Evolutionary conservation across 2,888 invertebrate species (phyloP).

Genomic region (Ectobius pallidus): DNA sequence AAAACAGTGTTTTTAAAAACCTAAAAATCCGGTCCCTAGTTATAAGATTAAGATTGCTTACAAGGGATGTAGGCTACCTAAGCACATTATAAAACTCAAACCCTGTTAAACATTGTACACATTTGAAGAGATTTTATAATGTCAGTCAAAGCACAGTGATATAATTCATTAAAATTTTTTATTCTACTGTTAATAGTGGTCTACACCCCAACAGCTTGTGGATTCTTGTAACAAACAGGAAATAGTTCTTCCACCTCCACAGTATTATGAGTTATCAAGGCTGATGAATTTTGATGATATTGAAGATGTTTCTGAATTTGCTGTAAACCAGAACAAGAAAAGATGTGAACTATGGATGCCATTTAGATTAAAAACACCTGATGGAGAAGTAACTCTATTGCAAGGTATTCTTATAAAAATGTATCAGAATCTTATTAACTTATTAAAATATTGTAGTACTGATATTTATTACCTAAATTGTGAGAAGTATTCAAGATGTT

Average conservation of each 20-base stretch:
- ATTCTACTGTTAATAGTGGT: conserved; percentile 67
- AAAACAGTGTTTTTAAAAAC: too few relatives aligned
- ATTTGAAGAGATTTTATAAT: too few relatives aligned
- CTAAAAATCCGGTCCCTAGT: too few relatives aligned
- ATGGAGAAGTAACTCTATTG: conserved; percentile 64
- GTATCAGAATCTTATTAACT: not conserved
- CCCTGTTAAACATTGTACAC: too few relatives aligned
- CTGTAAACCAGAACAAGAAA: conserved; percentile 60
- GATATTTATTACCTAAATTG: not conserved
- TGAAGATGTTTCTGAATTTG: conserved; percentile 64
- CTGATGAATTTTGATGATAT: conserved; percentile 63
- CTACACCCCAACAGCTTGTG: conserved; percentile 61
- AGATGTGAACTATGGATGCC: conserved; percentile 64
- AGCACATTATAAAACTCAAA: too few relatives aligned
- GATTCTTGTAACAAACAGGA: conserved; percentile 53
- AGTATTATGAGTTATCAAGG: conserved; percentile 74
- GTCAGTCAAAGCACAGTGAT: too few relatives aligned
- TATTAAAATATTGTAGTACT: not conserved
- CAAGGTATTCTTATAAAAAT: conserved; percentile 70
- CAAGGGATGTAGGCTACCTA: too few relatives aligned
- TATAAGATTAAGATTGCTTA: too few relatives aligned
- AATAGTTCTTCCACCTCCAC: conserved; percentile 72
- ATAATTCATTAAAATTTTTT: too few relatives aligned
- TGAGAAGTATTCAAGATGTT: not conserved
- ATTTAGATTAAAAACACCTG: conserved; percentile 59